phyloP scores from a whole-genome alignment of 2,113 vertebrate genomes.

The Todiramphus chloris region DNA sequence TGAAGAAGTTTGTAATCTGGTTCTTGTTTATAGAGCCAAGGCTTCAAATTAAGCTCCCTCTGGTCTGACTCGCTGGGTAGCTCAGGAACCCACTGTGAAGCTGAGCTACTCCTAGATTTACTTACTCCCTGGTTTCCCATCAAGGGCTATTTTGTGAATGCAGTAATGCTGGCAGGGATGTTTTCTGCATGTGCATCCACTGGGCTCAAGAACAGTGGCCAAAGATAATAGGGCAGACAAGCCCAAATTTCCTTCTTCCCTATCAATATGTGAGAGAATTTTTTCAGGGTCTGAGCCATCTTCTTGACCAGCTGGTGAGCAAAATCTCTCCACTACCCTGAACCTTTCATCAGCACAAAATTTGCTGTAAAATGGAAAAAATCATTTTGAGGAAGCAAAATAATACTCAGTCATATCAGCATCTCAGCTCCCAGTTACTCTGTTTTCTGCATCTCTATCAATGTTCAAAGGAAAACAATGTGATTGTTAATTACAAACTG shows the following conservation, averaged over 20 bases:
- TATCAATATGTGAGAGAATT: not conserved
- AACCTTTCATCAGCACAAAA: not conserved
- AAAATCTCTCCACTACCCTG: not conserved
- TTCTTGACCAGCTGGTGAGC: not conserved
- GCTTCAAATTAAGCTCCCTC: not conserved
- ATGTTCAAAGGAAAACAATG: slow-evolving; percentile 54
- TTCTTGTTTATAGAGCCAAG: slow-evolving; percentile 37
- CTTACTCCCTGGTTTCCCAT: not conserved
- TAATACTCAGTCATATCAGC: not conserved
- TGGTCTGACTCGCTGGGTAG: not conserved
- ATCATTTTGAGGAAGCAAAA: not conserved
- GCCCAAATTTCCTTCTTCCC: not conserved
- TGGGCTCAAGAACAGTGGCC: not conserved
- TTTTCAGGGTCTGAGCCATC: not conserved
- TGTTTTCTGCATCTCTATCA: not conserved
- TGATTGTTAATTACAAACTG: slow-evolving; percentile 58
- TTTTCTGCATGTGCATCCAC: not conserved
- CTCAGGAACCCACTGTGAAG: fast-evolving
- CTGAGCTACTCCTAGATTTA: not conserved
- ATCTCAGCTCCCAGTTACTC: not conserved
- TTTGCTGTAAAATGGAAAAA: slow-evolving; percentile 29
- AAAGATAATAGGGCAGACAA: not conserved
- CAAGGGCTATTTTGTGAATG: not conserved
- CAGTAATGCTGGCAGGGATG: not conserved
- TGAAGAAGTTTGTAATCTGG: slow-evolving; percentile 50